These are phyloP conservation scores for Styela clava DNA, from an alignment of 23 tunicate species.

Conservation along the genomic window DNA sequence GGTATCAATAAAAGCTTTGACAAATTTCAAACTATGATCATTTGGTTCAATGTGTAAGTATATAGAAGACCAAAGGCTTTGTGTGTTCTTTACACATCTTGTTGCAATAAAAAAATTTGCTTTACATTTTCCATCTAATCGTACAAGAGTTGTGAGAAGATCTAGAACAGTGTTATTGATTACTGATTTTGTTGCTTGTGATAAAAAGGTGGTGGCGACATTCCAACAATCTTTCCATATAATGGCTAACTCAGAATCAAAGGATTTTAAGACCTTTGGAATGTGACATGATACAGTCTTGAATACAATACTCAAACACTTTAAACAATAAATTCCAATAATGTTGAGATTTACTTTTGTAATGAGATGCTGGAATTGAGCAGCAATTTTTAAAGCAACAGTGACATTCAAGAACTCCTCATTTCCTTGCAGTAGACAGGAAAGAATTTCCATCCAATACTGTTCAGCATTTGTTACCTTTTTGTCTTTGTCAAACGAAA, in stretches of 20 bases:
- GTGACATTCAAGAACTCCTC: background rate
- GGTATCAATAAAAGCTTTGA: background rate
- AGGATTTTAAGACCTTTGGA: background rate
- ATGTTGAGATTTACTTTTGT: background rate
- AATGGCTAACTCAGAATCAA: background rate
- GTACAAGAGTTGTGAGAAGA: background rate
- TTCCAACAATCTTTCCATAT: slow-evolving; percentile 28
- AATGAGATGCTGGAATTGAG: background rate
- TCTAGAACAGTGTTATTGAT: background rate
- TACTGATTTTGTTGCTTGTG: background rate
- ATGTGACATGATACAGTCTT: background rate
- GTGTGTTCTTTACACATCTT: background rate
- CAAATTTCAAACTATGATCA: background rate
- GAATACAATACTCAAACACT: background rate
- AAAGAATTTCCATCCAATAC: background rate
- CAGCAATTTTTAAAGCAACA: background rate
- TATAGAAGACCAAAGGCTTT: background rate
- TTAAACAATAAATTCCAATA: background rate
- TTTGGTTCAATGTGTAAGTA: background rate
- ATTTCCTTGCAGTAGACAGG: background rate
- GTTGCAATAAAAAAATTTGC: background rate
- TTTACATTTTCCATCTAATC: background rate
- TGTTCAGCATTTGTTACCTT: background rate
- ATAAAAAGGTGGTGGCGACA: background rate
- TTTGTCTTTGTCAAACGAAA: background rate